phyloP scores from a whole-genome alignment of 1,140 invertebrate genomes.

The Zaprionus inermis region DNA sequence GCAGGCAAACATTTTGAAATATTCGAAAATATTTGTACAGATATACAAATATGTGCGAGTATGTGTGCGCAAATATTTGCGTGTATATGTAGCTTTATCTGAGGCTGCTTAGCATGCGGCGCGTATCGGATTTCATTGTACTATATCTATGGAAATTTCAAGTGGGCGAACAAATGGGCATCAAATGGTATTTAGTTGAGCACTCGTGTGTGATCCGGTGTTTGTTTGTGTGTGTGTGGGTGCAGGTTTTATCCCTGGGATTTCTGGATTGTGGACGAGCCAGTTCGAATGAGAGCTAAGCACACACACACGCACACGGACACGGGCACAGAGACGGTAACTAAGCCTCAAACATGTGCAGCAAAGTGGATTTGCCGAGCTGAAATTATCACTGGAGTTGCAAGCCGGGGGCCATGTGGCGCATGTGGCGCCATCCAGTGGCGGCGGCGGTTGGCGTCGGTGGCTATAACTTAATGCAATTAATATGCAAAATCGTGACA shows the following conservation, averaged over 20 bases:
- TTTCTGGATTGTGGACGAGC: conserved; percentile 35
- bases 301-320: conserved; percentile 15
- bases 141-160: conserved; percentile 46
- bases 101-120: conserved; percentile 18
- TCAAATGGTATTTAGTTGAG: conserved; percentile 35
- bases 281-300: conserved; percentile 68
- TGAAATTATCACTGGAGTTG: conserved; percentile 74
- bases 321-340: conserved; percentile 26
- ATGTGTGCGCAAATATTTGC: conserved; percentile 8
- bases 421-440: conserved; percentile 70
- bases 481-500: conserved; percentile 84
- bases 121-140: conserved; percentile 49
- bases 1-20: conserved; percentile 66
- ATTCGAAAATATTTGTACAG: conserved; percentile 40
- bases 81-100: conserved; percentile 25
- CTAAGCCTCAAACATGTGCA: conserved; percentile 74
- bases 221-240: conserved; percentile 17
- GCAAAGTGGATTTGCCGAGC: conserved; percentile 80
- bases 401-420: conserved; percentile 32
- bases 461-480: conserved; percentile 83
- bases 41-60: background rate
- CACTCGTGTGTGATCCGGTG: conserved; percentile 14
- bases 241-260: conserved; percentile 27
- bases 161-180: conserved; percentile 44
- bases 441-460: conserved; percentile 29